Percentiles rank a stretch among this genome's conserved stretches.
Conservation (phyloP, 2,888 invertebrate genomes). For the Drosophila anceps region DNA sequence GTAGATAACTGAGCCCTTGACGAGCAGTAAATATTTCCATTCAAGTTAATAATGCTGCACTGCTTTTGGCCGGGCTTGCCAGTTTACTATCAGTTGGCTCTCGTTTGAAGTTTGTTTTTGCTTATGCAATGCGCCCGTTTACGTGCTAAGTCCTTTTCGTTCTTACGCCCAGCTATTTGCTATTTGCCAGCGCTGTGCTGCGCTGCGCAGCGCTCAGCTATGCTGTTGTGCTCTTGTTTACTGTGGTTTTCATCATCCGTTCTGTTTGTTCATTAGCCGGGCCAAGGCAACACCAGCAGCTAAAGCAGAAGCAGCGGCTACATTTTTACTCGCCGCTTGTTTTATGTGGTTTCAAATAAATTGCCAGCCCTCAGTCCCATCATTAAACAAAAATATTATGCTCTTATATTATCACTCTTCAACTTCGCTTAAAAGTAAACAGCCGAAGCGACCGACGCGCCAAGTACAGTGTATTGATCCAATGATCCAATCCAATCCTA, state of each 20-base stretch:
- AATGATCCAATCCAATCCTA: constrained; percentile 1
- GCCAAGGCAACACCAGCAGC: constrained; percentile 54
- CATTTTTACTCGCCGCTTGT: constrained; percentile 71
- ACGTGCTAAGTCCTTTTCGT: constrained; percentile 61
- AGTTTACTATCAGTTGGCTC: constrained; percentile 55
- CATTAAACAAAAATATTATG: constrained; percentile 51
- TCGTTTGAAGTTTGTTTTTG: constrained; percentile 57
- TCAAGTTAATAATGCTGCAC: constrained; percentile 76
- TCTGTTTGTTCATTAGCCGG: constrained; percentile 79
- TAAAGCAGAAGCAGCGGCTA: constrained; percentile 43
- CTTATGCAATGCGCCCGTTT: constrained; percentile 68
- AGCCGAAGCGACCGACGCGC: neutral
- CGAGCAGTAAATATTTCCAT: constrained; percentile 77
- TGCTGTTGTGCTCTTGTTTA: constrained; percentile 61
- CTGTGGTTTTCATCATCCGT: constrained; percentile 78
- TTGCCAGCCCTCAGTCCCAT: constrained; percentile 55
- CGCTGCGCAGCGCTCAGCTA: constrained; percentile 6
- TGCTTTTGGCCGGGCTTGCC: constrained; percentile 39
- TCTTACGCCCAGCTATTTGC: constrained; percentile 47
- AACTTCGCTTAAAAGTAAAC: constrained; percentile 11
- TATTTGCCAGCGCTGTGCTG: constrained; percentile 60
- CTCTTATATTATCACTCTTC: constrained; percentile 36
- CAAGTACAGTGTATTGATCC: neutral
- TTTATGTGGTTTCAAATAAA: constrained; percentile 80
- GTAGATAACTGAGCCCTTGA: constrained; percentile 64